A percentile compares a stretch with the other conserved stretches of the same genome.
phyloP scores from a whole-genome alignment of 2,888 invertebrate species.

The Torymus aiolomorphi region DNA sequence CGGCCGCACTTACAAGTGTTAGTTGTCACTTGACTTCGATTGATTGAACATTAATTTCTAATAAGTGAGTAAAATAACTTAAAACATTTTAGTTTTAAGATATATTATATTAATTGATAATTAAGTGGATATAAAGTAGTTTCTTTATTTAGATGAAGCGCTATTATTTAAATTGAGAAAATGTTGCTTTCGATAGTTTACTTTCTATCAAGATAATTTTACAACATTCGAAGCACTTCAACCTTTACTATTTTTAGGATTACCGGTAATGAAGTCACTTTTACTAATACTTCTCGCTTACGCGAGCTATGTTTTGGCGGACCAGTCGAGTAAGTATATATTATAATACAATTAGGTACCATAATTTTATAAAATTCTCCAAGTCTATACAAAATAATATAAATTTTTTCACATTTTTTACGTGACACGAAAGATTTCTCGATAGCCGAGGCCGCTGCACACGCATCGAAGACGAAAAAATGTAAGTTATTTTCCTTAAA shows the following conservation, averaged over 20 bases:
- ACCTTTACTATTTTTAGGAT: too few species aligned
- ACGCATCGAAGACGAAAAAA: neutral
- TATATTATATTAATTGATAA: neutral
- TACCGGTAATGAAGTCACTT: too few species aligned
- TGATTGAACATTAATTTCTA: neutral
- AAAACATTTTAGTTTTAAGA: neutral
- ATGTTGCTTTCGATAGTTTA: too few species aligned
- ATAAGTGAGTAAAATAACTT: neutral
- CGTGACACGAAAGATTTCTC: neutral
- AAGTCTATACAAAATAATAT: too few species aligned
- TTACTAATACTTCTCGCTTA: too few species aligned
- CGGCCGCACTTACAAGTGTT: neutral
- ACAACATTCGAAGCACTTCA: too few species aligned
- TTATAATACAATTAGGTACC: too few species aligned
- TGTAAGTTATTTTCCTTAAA: neutral
- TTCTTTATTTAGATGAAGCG: too few species aligned
- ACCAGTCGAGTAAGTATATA: too few species aligned
- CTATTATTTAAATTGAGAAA: too few species aligned
- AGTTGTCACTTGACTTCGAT: conserved; percentile 1
- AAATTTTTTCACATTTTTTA: neutral
- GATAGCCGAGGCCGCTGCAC: neutral
- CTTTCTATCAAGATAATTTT: too few species aligned
- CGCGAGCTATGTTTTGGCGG: too few species aligned
- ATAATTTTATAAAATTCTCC: neutral
- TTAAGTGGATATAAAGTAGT: neutral